Base-by-base conservation (phyloP, 2,113 vertebrate species). In the Trematomus loennbergii region DNA sequence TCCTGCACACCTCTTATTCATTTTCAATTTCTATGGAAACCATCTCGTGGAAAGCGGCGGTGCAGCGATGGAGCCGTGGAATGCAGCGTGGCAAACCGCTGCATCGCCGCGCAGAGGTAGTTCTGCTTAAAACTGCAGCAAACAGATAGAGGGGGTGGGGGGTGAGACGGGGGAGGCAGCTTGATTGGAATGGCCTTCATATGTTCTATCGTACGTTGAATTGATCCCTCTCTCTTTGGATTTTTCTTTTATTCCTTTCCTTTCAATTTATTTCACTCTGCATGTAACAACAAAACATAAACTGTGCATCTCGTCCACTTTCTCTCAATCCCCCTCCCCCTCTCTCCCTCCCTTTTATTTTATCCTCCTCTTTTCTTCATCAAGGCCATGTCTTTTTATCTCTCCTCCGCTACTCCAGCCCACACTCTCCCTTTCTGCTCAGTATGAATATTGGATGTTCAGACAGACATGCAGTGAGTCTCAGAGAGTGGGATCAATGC, bases 1-100 rank as follows among this genome's bases (percentile, higher is more conserved):
- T 46, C 54, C 73, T 68, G 65, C 49, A 50, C 20, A 53, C 71
- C 43, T 68, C 52, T 58, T 36, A 11, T 71, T 78, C 78, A 79
- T 86, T 86, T 85, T 81, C 82, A 65, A 85, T 87, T 89, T 85
- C 83, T 88, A 87, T 89, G 87, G 67, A 82, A 88, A 90, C 89
- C 62, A 25, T 49, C 61, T 40, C 12, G 12, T 54, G 33, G 55
- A 82, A 68, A 67, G 68, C 80, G 58, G 62, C 11, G 40, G 54
- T 52, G 69, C 68, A 66, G 36, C 76, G 46, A 67, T 25, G 12
- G 13, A 67, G 54, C 48, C 6, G 18, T 15, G 46, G 64, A 55
- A 77, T 36, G 17, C 22, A 1, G 58, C 15, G 40, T 49, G 72
- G 53, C 55, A 22, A 64, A 63, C 48, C 25, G 57, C 48, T 43